Evolutionary conservation across 1,140 invertebrate species (phyloP).

Genomic region (Halyomorpha halys): DNA sequence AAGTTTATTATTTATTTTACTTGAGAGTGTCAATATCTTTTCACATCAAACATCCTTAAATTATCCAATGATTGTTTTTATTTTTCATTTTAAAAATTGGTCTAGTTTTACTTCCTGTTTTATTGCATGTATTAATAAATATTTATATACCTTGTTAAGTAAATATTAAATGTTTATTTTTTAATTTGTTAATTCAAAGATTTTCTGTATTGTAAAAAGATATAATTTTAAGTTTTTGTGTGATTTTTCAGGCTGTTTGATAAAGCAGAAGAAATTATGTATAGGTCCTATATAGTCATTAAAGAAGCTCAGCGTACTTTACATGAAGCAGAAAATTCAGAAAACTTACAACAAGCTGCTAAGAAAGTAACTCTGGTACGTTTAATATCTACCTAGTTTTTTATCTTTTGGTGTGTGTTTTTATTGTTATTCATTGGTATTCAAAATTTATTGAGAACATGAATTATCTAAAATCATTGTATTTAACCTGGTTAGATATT

Average conservation of each 20-base stretch:
- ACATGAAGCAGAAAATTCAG: constrained; percentile 47
- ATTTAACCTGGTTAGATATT: too few species aligned
- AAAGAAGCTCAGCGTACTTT: constrained; percentile 63
- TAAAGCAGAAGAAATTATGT: constrained; percentile 65
- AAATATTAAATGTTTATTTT: too few species aligned
- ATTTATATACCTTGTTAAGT: too few species aligned
- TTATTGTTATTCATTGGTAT: background rate
- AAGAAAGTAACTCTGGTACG: constrained; percentile 46
- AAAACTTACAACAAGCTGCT: constrained; percentile 49
- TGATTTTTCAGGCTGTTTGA: constrained; percentile 33
- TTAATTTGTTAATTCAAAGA: too few species aligned
- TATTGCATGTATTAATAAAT: too few species aligned
- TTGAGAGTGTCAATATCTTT: background rate
- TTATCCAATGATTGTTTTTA: background rate
- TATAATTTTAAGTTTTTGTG: too few species aligned
- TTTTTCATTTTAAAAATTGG: too few species aligned
- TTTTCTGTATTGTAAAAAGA: too few species aligned
- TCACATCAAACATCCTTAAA: background rate
- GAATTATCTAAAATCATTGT: too few species aligned
- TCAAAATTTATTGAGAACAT: background rate
- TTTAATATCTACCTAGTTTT: background rate
- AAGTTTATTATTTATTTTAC: background rate
- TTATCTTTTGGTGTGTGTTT: background rate
- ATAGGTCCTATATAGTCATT: constrained; percentile 61
- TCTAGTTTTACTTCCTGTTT: too few species aligned